Evolutionary conservation across 64 coral and sea anemone genomes (phyloP).

Genomic region (Pocillopora damicornis): DNA sequence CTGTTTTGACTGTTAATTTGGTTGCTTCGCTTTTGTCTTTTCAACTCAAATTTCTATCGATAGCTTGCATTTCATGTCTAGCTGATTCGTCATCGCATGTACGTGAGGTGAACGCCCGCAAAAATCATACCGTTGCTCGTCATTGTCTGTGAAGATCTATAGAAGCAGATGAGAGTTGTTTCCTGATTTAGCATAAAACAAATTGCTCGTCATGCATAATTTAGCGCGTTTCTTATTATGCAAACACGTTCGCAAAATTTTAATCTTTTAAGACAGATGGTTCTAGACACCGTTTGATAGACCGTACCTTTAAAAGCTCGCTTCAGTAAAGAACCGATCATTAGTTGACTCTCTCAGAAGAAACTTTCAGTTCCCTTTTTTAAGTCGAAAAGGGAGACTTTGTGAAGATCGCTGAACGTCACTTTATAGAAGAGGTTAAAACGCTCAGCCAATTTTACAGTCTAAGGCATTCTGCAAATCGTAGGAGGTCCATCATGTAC

Average conservation of each 20-base stretch:
- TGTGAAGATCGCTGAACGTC: neutral
- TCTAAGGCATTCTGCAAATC: neutral
- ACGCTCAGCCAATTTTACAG: no score
- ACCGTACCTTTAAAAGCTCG: neutral
- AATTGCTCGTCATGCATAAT: constrained; percentile 3
- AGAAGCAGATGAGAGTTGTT: neutral
- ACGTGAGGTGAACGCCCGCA: neutral
- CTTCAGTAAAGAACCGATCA: neutral
- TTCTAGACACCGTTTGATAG: neutral
- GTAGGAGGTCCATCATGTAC: neutral
- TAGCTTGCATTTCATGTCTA: no score
- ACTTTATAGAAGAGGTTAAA: neutral
- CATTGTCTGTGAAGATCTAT: neutral
- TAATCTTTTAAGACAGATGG: neutral
- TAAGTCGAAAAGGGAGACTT: neutral
- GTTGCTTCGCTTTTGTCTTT: no score
- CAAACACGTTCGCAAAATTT: neutral
- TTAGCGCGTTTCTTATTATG: neutral
- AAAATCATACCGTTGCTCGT: neutral
- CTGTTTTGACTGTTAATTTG: no score
- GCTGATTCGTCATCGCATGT: neutral
- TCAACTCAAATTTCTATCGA: no score
- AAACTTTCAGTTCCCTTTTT: neutral
- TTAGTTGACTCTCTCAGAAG: neutral
- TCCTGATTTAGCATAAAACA: constrained; percentile 32